Evolutionary conservation across 2,113 vertebrate genomes (phyloP).

Genomic region (Eclectus roratus): DNA sequence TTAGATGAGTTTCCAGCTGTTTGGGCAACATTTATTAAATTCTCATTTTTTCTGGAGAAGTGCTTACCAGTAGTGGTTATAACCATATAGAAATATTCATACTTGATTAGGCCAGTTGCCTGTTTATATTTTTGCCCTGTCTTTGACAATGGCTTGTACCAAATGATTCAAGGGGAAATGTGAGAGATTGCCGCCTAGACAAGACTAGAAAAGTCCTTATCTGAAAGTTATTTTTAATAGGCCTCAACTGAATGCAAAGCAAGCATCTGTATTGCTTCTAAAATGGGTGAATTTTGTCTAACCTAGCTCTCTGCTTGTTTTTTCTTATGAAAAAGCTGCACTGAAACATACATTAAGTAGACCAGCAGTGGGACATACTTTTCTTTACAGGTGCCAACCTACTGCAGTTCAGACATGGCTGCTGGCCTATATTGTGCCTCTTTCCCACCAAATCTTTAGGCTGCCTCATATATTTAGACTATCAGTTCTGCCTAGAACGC

Average conservation of each 20-base stretch:
- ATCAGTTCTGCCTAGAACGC: background rate
- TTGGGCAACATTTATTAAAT: conserved; percentile 35
- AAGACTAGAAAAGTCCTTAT: background rate
- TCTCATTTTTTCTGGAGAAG: conserved; percentile 34
- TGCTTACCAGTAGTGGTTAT: background rate
- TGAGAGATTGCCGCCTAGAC: background rate
- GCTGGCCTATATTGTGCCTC: background rate
- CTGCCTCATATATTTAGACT: background rate
- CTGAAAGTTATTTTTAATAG: background rate
- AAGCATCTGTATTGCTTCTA: background rate
- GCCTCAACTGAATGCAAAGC: background rate
- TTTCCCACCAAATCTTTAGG: background rate
- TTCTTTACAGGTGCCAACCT: rapidly evolving
- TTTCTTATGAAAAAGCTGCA: background rate
- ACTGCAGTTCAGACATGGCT: background rate
- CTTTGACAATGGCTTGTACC: background rate
- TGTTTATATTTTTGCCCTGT: background rate
- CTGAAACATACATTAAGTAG: background rate
- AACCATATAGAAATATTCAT: background rate
- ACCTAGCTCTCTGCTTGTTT: background rate
- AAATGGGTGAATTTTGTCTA: background rate
- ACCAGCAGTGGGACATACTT: background rate
- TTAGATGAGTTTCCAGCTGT: conserved; percentile 29
- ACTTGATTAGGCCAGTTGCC: background rate
- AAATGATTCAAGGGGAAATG: background rate